Percentiles rank a stretch among this genome's conserved stretches.
phyloP scores from a whole-genome alignment of 1,140 invertebrate species.

The Wasmannia auropunctata region DNA sequence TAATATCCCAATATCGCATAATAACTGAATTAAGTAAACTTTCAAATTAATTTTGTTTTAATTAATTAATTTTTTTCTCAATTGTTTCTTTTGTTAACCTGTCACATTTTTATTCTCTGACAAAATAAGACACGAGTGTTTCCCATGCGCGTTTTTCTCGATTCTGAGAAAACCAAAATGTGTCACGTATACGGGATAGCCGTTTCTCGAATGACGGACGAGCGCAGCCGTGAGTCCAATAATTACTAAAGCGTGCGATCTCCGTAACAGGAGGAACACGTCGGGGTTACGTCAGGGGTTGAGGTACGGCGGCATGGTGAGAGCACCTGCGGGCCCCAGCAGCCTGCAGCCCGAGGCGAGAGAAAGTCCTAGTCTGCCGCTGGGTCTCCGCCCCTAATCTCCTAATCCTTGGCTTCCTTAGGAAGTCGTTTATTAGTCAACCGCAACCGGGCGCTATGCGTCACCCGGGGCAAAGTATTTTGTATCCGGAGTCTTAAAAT shows the following conservation, averaged over 20 bases:
- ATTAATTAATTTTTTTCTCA: background rate
- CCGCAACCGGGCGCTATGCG: slow-evolving; percentile 59
- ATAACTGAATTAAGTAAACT: too few relatives aligned
- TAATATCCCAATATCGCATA: background rate
- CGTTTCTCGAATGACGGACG: slow-evolving; percentile 67
- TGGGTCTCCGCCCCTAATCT: slow-evolving; percentile 80
- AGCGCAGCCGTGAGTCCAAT: slow-evolving; percentile 63
- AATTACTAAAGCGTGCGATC: slow-evolving; percentile 69
- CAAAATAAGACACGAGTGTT: background rate
- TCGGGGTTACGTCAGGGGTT: slow-evolving; percentile 57
- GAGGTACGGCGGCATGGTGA: slow-evolving; percentile 65
- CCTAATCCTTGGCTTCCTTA: slow-evolving; percentile 84
- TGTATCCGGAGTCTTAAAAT: slow-evolving; percentile 53
- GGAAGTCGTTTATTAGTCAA: slow-evolving; percentile 85
- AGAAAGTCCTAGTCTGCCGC: slow-evolving; percentile 68
- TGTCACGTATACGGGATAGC: slow-evolving; percentile 63
- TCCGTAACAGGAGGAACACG: slow-evolving; percentile 52
- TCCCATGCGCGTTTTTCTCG: background rate
- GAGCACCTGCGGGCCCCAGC: slow-evolving; percentile 75
- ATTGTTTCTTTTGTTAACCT: background rate
- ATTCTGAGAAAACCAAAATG: slow-evolving; percentile 62
- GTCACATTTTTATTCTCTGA: background rate
- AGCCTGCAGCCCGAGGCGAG: slow-evolving; percentile 52
- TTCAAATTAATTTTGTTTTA: background rate
- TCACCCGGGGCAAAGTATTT: slow-evolving; percentile 60